A percentile compares a stretch with the other conserved stretches of the same genome.
These are phyloP conservation scores for Ascidia mentula DNA, from an alignment of 23 tunicate genomes.

Conservation along the genomic window DNA sequence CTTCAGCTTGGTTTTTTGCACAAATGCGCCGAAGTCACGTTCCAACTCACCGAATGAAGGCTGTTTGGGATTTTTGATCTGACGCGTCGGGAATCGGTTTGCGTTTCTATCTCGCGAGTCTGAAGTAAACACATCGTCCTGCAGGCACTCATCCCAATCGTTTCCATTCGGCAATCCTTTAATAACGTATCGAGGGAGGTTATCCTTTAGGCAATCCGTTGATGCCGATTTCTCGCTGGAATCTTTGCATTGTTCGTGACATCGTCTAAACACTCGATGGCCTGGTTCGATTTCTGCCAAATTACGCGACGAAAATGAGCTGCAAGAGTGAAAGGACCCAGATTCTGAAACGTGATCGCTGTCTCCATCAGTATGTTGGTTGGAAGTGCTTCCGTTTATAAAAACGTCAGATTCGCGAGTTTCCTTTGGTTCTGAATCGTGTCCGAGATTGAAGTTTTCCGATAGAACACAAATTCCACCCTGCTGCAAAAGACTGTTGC, in stretches of 20 bases:
- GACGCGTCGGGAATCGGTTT: background rate
- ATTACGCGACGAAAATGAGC: background rate
- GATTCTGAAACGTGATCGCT: background rate
- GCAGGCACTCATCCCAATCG: background rate
- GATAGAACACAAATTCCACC: too few species aligned
- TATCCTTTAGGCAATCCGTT: too few species aligned
- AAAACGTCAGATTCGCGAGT: too few species aligned
- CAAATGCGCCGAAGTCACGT: conserved; percentile 3
- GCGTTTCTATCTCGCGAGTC: background rate
- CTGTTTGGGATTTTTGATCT: background rate
- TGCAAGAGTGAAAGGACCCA: background rate
- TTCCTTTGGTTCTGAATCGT: too few species aligned
- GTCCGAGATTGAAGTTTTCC: too few species aligned
- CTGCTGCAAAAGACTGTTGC: too few species aligned
- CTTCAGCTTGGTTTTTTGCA: background rate
- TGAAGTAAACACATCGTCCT: background rate
- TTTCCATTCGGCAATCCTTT: too few species aligned
- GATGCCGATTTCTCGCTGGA: background rate
- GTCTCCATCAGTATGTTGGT: background rate
- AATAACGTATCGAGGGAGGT: too few species aligned
- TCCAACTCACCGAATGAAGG: conserved; percentile 13
- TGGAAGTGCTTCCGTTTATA: too few species aligned
- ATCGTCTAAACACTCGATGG: background rate
- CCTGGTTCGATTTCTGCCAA: background rate
- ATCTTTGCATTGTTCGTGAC: background rate